Conservation (phyloP, 2,113 vertebrate species). For the Tautogolabrus adspersus region DNA sequence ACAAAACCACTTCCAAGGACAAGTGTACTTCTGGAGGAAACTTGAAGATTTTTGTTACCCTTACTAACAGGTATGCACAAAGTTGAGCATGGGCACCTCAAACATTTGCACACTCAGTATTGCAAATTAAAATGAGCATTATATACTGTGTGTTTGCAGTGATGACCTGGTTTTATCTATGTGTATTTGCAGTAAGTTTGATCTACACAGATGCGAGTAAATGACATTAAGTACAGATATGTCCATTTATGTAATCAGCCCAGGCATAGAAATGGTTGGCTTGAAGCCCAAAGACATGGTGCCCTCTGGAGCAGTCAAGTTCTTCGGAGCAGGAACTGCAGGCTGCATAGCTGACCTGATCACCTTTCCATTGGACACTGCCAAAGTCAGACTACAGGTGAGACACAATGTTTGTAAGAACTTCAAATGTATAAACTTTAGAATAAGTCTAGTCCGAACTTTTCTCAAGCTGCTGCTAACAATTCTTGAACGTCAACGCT, state of each 20-base stretch:
- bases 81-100: not conserved
- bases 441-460: not conserved
- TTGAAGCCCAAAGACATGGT: conserved; percentile 86
- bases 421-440: not conserved
- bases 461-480: not conserved
- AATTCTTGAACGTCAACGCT: not conserved
- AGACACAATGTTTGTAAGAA: conserved; percentile 9
- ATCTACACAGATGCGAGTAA: not conserved
- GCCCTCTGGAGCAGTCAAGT: conserved; percentile 87
- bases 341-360: conserved; percentile 91
- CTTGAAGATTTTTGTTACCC: conserved; percentile 38
- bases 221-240: conserved; percentile 19
- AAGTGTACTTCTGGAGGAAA: conserved; percentile 58
- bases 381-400: conserved; percentile 93
- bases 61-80: conserved; percentile 37
- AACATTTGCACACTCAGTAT: not conserved
- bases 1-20: conserved; percentile 42
- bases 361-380: conserved; percentile 91
- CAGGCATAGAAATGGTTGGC: conserved; percentile 83
- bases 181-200: not conserved
- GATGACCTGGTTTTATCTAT: not conserved
- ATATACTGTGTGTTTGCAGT: not conserved
- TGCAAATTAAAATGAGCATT: conserved; percentile 1
- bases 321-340: conserved; percentile 89
- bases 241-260: conserved; percentile 25